phyloP scores from a whole-genome alignment of 2,113 vertebrate genomes.

The Ibidorhyncha struthersii region DNA sequence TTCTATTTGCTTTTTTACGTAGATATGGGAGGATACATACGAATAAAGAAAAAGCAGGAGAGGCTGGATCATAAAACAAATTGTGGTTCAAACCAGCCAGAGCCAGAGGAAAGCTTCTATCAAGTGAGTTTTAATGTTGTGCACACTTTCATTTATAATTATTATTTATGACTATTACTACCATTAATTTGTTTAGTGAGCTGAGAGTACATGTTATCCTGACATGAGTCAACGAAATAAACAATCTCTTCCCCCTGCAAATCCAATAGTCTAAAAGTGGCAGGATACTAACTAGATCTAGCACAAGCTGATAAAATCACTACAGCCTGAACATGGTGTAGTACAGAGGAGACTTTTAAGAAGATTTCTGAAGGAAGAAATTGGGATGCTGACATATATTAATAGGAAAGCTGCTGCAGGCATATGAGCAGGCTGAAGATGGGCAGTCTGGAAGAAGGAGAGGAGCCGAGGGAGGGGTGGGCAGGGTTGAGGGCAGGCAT shows the following conservation, averaged over 20 bases:
- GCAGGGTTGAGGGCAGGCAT: not conserved
- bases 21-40: not conserved
- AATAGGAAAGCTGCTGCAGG: not conserved
- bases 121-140: not conserved
- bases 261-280: not conserved
- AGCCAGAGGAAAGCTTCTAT: not conserved
- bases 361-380: not conserved
- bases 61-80: not conserved
- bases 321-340: not conserved
- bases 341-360: not conserved
- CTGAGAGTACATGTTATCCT: not conserved
- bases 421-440: not conserved
- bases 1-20: not conserved
- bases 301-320: not conserved
- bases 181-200: constrained; percentile 4
- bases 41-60: not conserved
- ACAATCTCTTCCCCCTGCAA: not conserved
- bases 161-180: not conserved
- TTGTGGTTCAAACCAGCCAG: not conserved
- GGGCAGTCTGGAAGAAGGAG: not conserved
- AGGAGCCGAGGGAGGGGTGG: not conserved
- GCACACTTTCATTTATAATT: not conserved
- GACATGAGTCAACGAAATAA: not conserved
- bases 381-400: not conserved
- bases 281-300: not conserved